Evolutionary conservation across 2,888 invertebrate species (phyloP), one percentile per base, ranked within the genome.

Genomic region (Homarus gammarus): DNA sequence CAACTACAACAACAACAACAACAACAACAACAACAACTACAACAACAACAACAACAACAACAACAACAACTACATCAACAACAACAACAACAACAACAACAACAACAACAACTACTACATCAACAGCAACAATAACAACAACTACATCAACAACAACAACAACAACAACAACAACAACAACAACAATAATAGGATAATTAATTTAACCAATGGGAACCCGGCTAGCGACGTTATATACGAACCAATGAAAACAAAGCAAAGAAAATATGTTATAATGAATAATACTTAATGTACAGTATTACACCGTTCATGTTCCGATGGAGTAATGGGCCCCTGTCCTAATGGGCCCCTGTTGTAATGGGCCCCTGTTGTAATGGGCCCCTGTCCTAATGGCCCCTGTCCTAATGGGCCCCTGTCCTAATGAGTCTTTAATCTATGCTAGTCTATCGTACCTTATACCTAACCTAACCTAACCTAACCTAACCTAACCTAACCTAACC

Each of bases 141-240:
- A 22, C 38, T 73, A 22, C 33, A 56, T 12, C 56, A 56, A 33
- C 27, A 36, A 33, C 8, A 31, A 22, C 33, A 56, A 12, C 56
- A 56, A 33, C 27, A 36, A 33, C 8, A 31, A 64, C 64, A n/a
- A n/a, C n/a, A n/a, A n/a, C 18, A 18, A 12, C 56, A 56, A n/a
- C n/a, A n/a, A n/a, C n/a, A n/a, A n/a, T n/a, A n/a, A n/a, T n/a
- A n/a, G n/a, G n/a, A n/a, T n/a, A n/a, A n/a, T n/a, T n/a, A n/a
- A n/a, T n/a, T n/a, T 75, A 75, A 36, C 5, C 40, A 75, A 75
- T 40, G 38, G 75, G 38, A 70, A 70, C 70, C 31, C 70, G 31
- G 70, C 70, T 70, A 36, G 70, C 70, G 36, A 70, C 70, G 31
- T 70, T 70, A 70, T 70, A n/a, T n/a, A 31, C 36, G 36, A 70